Conservation (phyloP, 2,113 vertebrate species). For the Cynopterus brachyotis region DNA sequence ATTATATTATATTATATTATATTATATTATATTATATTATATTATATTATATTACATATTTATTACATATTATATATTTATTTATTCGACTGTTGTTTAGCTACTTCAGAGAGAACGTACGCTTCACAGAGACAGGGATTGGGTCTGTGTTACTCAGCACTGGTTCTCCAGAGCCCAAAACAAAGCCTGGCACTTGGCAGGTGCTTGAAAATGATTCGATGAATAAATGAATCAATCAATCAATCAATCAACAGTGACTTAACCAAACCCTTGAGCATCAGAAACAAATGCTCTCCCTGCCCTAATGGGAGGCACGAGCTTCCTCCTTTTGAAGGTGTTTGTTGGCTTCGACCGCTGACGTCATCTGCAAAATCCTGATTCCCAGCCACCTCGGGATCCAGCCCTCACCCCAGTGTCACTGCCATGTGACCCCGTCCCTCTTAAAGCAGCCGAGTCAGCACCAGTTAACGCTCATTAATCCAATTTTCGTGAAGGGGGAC, state of each 20-base stretch:
- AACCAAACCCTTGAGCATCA: not conserved
- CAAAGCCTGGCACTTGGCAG: not conserved
- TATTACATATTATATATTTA: not conserved
- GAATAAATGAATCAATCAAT: not conserved
- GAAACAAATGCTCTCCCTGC: not conserved
- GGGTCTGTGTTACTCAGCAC: not conserved
- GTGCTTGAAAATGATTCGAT: not conserved
- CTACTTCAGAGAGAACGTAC: not conserved
- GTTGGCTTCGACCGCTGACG: no score
- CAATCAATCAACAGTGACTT: not conserved
- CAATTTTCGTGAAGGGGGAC: constrained; percentile 47
- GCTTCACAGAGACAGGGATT: not conserved
- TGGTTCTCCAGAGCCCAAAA: not conserved
- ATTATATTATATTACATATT: no score
- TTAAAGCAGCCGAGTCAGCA: not conserved
- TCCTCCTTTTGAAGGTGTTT: not conserved
- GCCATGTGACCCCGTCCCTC: not conserved
- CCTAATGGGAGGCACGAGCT: not conserved
- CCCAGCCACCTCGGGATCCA: not conserved
- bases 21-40: no score
- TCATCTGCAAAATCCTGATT: not conserved
- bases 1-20: no score
- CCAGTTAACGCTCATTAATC: constrained; percentile 60
- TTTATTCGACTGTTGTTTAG: not conserved
- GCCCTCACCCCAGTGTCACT: not conserved